Percentiles rank a stretch among this genome's conserved stretches.
Evolutionary conservation across 2,113 vertebrate species (phyloP).

Genomic region (Cyrtonyx montezumae): DNA sequence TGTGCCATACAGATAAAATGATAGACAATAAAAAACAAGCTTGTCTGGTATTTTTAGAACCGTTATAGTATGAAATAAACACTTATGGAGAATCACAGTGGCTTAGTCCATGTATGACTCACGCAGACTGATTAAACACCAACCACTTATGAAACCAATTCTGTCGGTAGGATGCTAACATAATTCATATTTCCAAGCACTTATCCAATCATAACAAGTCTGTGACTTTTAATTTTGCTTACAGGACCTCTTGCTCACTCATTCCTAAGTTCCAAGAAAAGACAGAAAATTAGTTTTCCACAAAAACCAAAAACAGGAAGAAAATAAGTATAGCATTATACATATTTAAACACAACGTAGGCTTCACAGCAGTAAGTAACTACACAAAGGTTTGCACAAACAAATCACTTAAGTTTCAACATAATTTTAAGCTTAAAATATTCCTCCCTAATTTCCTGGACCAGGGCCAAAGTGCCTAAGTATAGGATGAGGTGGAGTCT

Average conservation of each 20-base stretch:
- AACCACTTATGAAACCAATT: constrained; percentile 47
- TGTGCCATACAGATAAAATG: constrained; percentile 30
- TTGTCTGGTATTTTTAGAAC: constrained; percentile 57
- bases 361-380: background rate
- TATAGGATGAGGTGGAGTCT: background rate
- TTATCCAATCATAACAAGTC: constrained; percentile 60
- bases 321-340: constrained; percentile 15
- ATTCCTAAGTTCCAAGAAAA: constrained; percentile 16
- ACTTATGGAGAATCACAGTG: constrained; percentile 16
- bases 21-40: constrained; percentile 51
- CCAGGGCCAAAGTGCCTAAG: background rate
- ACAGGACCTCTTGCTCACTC: constrained; percentile 53
- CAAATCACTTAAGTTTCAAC: background rate
- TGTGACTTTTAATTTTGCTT: constrained; percentile 57
- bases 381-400: background rate
- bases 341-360: background rate
- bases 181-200: constrained; percentile 66
- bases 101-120: background rate
- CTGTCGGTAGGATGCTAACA: constrained; percentile 47
- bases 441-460: background rate
- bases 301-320: constrained; percentile 40
- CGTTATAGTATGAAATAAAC: constrained; percentile 52
- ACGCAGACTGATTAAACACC: constrained; percentile 28
- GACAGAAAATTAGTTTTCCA: constrained; percentile 14
- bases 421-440: background rate